Evolutionary conservation across 2,888 invertebrate species (phyloP), one percentile per base, ranked within the genome.

Genomic region (Lasioglossum calceatum): DNA sequence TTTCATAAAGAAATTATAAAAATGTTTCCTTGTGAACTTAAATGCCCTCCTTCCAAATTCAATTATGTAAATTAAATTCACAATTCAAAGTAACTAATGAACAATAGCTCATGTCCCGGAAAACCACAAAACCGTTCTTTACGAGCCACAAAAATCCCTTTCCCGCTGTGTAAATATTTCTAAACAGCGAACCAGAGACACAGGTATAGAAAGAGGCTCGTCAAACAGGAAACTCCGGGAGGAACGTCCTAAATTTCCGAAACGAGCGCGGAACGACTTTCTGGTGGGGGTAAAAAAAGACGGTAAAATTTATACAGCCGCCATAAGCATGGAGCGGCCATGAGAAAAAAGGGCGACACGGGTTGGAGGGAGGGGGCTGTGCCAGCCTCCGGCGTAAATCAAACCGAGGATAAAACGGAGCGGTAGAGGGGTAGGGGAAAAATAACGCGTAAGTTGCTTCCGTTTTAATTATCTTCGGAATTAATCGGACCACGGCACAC

Each of bases 391-490:
- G 19, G n/a, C 39, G 73, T 85, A 79, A 85, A 83, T 85, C 84
- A 83, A 85, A 84, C 61, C 19, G 27, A 23, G 71, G 71, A 84
- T 72, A 44, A 76, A 84, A 71, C 16, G 14, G 23, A 19, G 7
- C 16, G n/a, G 5, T 16, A 16, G 42, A 32, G 27, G 39, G 32
- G 47, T 0, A 27, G 42, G 23, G 32, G 27, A 77, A 71, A 70
- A 75, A 58, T 77, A 58, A 50, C 64, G 74, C 75, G 36, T 54
- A 54, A 75, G 39, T 50, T 14, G 76, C 39, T 64, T 78, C 81
- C 81, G 71, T 77, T 81, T 85, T 86, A 86, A 86, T 86, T 86
- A 86, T 85, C 86, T 47, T 47, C 70, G 32, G 74, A 73, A 82
- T 85, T 85, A 85, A 86, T 86, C 73, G 77, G 44, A 70, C 64